Conservation (phyloP, 2,888 invertebrate genomes). For the Marronus borbonicus region DNA sequence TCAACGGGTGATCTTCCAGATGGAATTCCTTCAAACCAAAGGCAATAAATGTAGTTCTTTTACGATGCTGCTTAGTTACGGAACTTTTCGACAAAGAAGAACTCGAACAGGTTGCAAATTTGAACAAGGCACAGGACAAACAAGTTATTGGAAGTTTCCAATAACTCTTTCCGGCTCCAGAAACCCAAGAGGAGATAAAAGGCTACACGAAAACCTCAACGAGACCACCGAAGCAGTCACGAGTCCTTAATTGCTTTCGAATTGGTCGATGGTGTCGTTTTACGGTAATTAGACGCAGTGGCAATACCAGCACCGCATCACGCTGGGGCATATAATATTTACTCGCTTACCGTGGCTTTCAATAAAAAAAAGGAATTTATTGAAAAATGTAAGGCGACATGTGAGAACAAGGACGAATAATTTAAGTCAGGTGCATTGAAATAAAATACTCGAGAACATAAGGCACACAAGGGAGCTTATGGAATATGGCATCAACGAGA, state of each 20-base stretch:
- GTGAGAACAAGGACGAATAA: conserved; percentile 40
- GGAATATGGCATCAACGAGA: too few relatives aligned
- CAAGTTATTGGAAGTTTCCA: too few relatives aligned
- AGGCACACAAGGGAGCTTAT: background rate
- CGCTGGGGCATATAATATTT: background rate
- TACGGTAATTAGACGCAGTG: conserved; percentile 42
- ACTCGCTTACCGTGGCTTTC: background rate
- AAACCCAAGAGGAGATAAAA: conserved; percentile 38
- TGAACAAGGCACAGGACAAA: too few relatives aligned
- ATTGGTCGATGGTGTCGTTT: conserved; percentile 41
- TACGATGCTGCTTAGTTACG: too few relatives aligned
- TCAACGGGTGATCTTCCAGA: too few relatives aligned
- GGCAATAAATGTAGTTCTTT: too few relatives aligned
- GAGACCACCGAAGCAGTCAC: conserved; percentile 47
- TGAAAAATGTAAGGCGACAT: conserved; percentile 29
- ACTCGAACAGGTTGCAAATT: too few relatives aligned
- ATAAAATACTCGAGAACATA: conserved; percentile 26
- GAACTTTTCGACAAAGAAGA: too few relatives aligned
- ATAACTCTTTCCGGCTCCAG: background rate
- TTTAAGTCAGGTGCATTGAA: conserved; percentile 16
- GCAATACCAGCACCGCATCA: conserved; percentile 21
- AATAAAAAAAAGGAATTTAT: background rate
- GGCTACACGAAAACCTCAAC: conserved; percentile 25
- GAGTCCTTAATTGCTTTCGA: conserved; percentile 46
- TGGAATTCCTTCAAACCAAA: too few relatives aligned